phyloP scores from a whole-genome alignment of 2,797 vertebrate species.

The Numenius phaeopus region DNA sequence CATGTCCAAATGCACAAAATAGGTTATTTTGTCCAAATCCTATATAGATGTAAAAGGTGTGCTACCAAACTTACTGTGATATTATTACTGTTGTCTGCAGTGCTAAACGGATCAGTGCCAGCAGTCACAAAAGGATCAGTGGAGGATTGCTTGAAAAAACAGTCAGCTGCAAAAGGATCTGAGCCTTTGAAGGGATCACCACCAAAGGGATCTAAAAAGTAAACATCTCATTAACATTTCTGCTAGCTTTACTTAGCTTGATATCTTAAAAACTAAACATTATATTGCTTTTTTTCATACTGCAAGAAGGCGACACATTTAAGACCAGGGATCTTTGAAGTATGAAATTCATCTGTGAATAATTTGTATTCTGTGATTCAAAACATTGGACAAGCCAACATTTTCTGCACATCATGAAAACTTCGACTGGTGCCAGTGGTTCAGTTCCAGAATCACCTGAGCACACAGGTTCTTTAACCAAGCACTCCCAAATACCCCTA shows the following conservation, averaged over 20 bases:
- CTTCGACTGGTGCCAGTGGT: not conserved
- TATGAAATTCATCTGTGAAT: not conserved
- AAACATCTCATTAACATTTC: not conserved
- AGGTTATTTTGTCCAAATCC: not conserved
- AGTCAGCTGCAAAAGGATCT: slow-evolving; percentile 94
- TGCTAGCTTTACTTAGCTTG: not conserved
- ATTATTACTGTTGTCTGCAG: slow-evolving; percentile 66
- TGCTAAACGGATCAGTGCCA: slow-evolving; percentile 86
- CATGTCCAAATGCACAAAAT: not conserved
- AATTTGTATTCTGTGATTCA: not conserved
- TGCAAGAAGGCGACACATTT: not conserved
- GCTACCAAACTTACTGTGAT: slow-evolving; percentile 69
- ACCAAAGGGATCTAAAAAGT: slow-evolving; percentile 90
- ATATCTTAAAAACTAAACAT: not conserved
- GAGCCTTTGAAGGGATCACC: slow-evolving; percentile 97
- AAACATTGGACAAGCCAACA: not conserved
- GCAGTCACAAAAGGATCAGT: slow-evolving; percentile 82
- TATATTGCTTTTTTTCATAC: not conserved
- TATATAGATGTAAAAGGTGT: not conserved
- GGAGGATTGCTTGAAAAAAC: slow-evolving; percentile 90
- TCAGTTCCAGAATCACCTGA: not conserved
- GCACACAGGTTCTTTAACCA: not conserved
- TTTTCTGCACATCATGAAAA: not conserved
- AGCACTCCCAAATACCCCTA: not conserved
- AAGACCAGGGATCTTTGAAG: not conserved